These are phyloP conservation scores for Aphelenchoides besseyi DNA, from an alignment of 1,140 invertebrate genomes.

Conservation along the genomic window DNA sequence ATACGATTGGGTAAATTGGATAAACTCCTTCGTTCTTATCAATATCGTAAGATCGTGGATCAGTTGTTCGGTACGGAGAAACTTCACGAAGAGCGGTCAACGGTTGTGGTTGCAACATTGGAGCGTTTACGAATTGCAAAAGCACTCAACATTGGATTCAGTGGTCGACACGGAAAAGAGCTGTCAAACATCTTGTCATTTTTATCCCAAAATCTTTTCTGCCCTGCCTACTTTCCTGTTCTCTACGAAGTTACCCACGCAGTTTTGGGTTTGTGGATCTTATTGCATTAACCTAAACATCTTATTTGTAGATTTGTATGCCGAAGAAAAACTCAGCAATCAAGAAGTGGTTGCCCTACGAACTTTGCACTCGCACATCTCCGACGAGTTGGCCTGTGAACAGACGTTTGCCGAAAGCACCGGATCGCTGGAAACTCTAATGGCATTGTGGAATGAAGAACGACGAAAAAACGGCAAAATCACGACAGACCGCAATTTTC, in stretches of 20 bases:
- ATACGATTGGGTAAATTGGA: constrained; percentile 36
- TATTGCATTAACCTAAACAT: neutral
- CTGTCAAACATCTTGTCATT: constrained; percentile 33
- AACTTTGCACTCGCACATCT: constrained; percentile 3
- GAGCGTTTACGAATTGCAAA: constrained; percentile 42
- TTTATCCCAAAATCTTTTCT: constrained; percentile 35
- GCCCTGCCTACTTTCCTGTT: constrained; percentile 36
- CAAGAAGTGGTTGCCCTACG: neutral
- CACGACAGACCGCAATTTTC: neutral
- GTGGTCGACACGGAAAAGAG: constrained; percentile 18
- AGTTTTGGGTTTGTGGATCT: constrained; percentile 26
- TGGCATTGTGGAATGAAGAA: neutral
- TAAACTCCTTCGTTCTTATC: constrained; percentile 28
- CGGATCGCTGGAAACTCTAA: constrained; percentile 20
- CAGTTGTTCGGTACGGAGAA: constrained; percentile 17
- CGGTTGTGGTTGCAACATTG: constrained; percentile 42
- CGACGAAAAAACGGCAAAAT: neutral
- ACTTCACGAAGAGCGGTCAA: constrained; percentile 25
- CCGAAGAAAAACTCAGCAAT: constrained; percentile 28
- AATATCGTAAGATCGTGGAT: constrained; percentile 35
- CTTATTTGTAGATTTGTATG: constrained; percentile 31
- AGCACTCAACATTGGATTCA: constrained; percentile 27
- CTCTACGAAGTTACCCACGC: constrained; percentile 45
- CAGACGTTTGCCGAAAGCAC: neutral
- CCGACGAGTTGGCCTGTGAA: constrained; percentile 15